Evolutionary conservation across 1,140 invertebrate species (phyloP), one percentile per base, ranked within the genome.

Genomic region (Batillaria attramentaria): DNA sequence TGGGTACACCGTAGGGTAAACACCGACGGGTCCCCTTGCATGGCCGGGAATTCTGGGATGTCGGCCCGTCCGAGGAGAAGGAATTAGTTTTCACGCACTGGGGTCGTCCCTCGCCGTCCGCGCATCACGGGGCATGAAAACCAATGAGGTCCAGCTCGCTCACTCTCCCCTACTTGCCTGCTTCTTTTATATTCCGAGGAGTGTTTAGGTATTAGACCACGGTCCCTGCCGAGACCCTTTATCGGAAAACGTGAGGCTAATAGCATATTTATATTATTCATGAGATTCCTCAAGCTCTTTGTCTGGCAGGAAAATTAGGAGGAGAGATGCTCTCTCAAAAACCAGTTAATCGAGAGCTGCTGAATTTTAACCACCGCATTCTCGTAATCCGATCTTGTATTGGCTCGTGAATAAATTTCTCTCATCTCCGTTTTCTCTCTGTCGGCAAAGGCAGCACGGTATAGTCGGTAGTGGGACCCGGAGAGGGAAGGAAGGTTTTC

Each of bases 241-340:
- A 80, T 77, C 79, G 74, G 37, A 68, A 46, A 57, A 54, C 66
- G 68, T 70, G 73, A 62, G 46, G 68, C 79, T 80, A 80, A 80
- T 80, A 75, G 79, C 73, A 80, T 80, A 80, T 80, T 80, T 80
- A 80, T 80, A 80, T 80, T 80, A 80, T 80, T 80, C 79, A 80
- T 80, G 79, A 80, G 74, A 60, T 76, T 77, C 73, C 42, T 72
- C 69, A 28, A 35, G 43, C 69, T 46, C 74, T 77, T 80, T 80
- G 79, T 80, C 79, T 80, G 74, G 39, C 20, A 65, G 50, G 73
- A 77, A 80, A 80, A 80, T 80, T 77, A 80, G 74, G 79, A 72
- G 66, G 57, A 72, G 68, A 72, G 79, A 80, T 80, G 79, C 74
- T 80, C 74, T 76, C 68, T 76, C 74, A 80, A 80, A 80, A 80